Conservation (phyloP, 1,140 invertebrate genomes). For the Apis florea region DNA sequence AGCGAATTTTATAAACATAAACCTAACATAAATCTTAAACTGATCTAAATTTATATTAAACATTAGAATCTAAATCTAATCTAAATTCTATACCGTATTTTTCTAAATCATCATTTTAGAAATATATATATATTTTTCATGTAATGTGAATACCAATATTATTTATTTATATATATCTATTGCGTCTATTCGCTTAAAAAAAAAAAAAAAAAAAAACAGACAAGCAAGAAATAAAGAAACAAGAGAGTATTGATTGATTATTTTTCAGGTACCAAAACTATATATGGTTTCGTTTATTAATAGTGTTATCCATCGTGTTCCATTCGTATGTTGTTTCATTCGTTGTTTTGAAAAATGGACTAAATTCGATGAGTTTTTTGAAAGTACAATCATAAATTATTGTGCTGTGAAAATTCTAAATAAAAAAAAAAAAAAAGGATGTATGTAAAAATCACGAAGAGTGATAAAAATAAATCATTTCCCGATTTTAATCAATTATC, state of each 20-base stretch:
- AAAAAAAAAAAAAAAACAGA: not conserved
- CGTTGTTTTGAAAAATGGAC: not conserved
- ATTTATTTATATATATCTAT: too few relatives aligned
- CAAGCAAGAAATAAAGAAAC: not conserved
- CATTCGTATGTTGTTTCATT: not conserved
- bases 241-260: conserved; percentile 5
- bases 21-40: too few relatives aligned
- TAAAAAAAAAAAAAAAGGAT: not conserved
- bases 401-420: not conserved
- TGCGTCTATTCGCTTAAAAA: not conserved
- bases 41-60: too few relatives aligned
- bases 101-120: too few relatives aligned
- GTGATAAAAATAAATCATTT: not conserved
- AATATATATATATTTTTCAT: too few relatives aligned
- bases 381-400: not conserved
- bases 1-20: too few relatives aligned
- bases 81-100: too few relatives aligned
- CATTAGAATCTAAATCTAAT: too few relatives aligned
- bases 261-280: not conserved
- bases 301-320: not conserved
- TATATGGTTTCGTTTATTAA: conserved; percentile 1
- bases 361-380: accelerated
- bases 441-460: not conserved
- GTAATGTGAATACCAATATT: too few relatives aligned
- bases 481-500: not conserved